Percentiles rank a stretch among this genome's conserved stretches.
Conservation (phyloP, 2,888 invertebrate genomes). For the Melolontha melolontha region DNA sequence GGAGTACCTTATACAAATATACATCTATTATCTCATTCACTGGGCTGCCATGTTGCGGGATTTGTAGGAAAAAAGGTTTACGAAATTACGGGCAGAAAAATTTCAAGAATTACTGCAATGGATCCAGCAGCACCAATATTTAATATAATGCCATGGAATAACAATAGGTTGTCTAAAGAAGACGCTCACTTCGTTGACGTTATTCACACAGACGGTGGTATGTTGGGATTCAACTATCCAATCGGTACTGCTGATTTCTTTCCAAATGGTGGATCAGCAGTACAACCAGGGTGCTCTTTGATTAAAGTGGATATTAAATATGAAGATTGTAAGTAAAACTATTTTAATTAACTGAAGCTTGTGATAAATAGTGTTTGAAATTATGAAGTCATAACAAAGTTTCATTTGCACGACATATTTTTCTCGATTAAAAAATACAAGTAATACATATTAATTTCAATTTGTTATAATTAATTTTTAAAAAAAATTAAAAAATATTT, state of each 20-base stretch:
- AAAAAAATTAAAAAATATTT: no score
- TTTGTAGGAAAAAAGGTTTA: slow-evolving; percentile 55
- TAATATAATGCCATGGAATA: slow-evolving; percentile 56
- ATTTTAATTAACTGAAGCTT: neutral
- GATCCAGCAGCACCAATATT: slow-evolving; percentile 70
- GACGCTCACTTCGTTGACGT: slow-evolving; percentile 72
- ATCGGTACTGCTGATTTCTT: slow-evolving; percentile 72
- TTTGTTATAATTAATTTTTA: neutral
- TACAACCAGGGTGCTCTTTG: slow-evolving; percentile 68
- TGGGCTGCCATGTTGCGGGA: slow-evolving; percentile 57
- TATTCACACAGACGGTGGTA: slow-evolving; percentile 72
- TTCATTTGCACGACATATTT: no score
- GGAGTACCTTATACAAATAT: slow-evolving; percentile 50
- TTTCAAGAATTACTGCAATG: slow-evolving; percentile 66
- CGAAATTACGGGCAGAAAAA: slow-evolving; percentile 50
- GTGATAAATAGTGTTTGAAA: neutral
- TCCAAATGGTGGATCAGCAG: slow-evolving; percentile 68
- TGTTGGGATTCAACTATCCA: slow-evolving; percentile 59
- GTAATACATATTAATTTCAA: neutral
- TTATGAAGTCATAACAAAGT: no score
- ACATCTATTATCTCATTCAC: slow-evolving; percentile 56
- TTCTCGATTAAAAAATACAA: neutral
- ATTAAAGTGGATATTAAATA: slow-evolving; percentile 48
- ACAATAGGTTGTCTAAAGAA: slow-evolving; percentile 67
- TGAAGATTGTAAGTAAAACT: slow-evolving; percentile 53